Evolutionary conservation across 2,113 vertebrate genomes (phyloP), one percentile per base, ranked within the genome.

Genomic region (Mobula hypostoma): DNA sequence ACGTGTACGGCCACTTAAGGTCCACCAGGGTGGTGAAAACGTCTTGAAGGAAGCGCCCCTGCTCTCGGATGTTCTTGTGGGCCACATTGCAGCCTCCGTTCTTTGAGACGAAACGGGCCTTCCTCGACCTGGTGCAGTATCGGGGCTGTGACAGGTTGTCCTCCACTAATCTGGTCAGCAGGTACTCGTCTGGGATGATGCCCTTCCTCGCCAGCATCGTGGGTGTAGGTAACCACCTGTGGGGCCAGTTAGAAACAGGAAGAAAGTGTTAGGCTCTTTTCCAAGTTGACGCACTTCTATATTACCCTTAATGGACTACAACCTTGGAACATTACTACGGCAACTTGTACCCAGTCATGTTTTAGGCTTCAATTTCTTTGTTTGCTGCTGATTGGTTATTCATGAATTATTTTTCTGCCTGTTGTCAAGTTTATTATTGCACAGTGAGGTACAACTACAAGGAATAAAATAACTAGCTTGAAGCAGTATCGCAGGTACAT

Each of bases 1-100:
- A 94, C 0, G 97, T 98, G 94, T 98, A 96, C 94, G 97, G 97
- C 97, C 97, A 98, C 95, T 97, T 97, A 63, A 98, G 96, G 94
- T 98, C 97, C 95, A 98, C 97, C 97, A 98, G 97, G 94, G 97
- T 98, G 95, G 97, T 98, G 96, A 98, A 98, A 11, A 98, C 97
- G 63, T 98, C 97, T 95, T 97, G 97, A 91, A 98, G 96, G 94
- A 98, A 98, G 1, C 97, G 96, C 79, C 97, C 97, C 96, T 98
- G 97, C 94, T 98, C 97, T 58, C 96, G 95, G 96, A 98, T 98
- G 96, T 98, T 98, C 96, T 97, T 97, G 96, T 98, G 97, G n/a
- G 97, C 97, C 95, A 98, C 97, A 21, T 98, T 98, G 94, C 97
- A 98, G 9, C 97, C 97, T 0, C 97, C 97, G 0, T 85, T 96